phyloP scores from a whole-genome alignment of 2,888 invertebrate genomes.

The Uloborus plumipes region DNA sequence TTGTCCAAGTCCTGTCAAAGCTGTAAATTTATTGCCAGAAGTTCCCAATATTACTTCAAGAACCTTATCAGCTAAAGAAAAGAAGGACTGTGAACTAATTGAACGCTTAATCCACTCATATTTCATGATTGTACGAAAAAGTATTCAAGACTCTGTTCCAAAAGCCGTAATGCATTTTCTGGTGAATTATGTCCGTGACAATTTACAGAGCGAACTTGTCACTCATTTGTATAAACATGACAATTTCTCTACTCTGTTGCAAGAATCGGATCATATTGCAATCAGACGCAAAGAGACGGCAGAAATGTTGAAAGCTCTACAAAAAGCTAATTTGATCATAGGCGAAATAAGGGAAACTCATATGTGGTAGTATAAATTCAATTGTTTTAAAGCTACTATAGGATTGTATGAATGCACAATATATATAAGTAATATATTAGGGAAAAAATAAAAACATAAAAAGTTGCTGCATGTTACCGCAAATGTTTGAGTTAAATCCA shows the following conservation, averaged over 20 bases:
- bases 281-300: conserved; percentile 94
- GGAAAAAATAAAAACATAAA: too few species aligned
- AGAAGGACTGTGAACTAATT: conserved; percentile 96
- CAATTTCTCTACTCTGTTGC: conserved; percentile 89
- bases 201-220: conserved; percentile 97
- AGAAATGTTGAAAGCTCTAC: conserved; percentile 97
- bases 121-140: conserved; percentile 98
- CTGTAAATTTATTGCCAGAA: conserved; percentile 92
- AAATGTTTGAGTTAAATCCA: too few species aligned
- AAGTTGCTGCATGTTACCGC: too few species aligned
- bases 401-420: too few species aligned
- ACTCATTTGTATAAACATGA: conserved; percentile 98
- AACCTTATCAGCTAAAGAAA: conserved; percentile 90
- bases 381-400: too few species aligned
- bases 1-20: conserved; percentile 80
- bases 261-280: conserved; percentile 98
- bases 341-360: conserved; percentile 99
- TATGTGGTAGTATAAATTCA: conserved; percentile 83
- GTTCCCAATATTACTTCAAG: conserved; percentile 77
- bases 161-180: conserved; percentile 99
- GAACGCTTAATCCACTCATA: conserved; percentile 97
- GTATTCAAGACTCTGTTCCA: conserved; percentile 98
- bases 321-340: conserved; percentile 96
- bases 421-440: too few species aligned
- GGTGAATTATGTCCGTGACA: conserved; percentile 97